Evolutionary conservation across 2,888 invertebrate genomes (phyloP).

Genomic region (Polyommatus icarus): DNA sequence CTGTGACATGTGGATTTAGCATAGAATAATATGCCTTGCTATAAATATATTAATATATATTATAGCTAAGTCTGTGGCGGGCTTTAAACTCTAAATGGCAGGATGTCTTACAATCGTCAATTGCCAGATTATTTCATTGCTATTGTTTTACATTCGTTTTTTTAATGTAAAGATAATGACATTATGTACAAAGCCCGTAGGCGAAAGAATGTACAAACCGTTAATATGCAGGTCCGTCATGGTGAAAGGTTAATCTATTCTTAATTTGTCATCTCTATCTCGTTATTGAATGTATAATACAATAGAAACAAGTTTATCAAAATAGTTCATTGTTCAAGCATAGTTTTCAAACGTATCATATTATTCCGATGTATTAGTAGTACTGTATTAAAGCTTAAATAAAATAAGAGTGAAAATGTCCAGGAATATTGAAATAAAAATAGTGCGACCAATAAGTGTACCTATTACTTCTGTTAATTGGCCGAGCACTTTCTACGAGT

Average conservation of each 20-base stretch:
- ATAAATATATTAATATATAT: no score
- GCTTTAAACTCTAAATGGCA: conserved; percentile 45
- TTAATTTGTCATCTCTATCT: background rate
- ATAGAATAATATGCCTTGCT: no score
- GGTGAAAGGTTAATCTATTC: conserved; percentile 6
- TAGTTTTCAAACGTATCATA: no score
- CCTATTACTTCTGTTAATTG: conserved; percentile 5
- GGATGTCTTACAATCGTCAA: conserved; percentile 53
- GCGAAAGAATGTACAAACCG: background rate
- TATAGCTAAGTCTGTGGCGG: no score
- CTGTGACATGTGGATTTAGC: no score
- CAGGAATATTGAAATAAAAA: background rate
- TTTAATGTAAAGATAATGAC: background rate
- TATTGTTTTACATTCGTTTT: conserved; percentile 47
- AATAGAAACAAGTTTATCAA: background rate
- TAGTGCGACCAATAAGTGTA: background rate
- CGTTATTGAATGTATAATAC: background rate
- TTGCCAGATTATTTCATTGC: conserved; percentile 48
- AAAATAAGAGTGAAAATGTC: background rate
- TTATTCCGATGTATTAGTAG: no score
- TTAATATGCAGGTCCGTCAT: background rate
- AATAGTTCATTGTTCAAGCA: background rate
- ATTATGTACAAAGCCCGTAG: background rate
- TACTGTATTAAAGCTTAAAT: background rate
- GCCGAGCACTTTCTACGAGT: conserved; percentile 28